These are phyloP conservation scores for Ectemnius cavifrons DNA, from an alignment of 2,888 invertebrate genomes.

Conservation along the genomic window DNA sequence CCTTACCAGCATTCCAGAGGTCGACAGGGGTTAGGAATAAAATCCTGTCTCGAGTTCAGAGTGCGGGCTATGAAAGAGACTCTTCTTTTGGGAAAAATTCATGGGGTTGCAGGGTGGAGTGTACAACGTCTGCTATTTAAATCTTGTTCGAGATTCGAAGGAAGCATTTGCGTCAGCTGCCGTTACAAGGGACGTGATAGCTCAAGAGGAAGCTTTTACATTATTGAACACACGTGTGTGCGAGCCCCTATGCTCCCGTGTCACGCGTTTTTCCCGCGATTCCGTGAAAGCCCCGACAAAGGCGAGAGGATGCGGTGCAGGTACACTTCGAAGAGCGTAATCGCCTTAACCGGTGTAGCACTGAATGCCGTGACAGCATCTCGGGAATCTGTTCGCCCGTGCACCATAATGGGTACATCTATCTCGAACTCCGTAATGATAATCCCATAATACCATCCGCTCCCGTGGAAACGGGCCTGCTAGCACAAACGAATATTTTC, in stretches of 20 bases:
- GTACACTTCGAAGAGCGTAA: conserved; percentile 51
- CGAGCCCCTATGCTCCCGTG: background rate
- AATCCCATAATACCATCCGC: conserved; percentile 62
- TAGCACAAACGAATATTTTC: conserved; percentile 55
- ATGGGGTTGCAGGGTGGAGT: background rate
- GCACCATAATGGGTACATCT: conserved; percentile 47
- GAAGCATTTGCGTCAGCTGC: background rate
- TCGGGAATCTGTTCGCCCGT: conserved; percentile 22
- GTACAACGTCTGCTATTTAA: background rate
- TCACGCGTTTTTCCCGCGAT: conserved; percentile 26
- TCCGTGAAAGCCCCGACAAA: conserved; percentile 44
- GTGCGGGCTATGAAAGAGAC: too few relatives aligned
- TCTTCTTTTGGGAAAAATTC: background rate
- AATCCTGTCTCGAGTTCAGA: too few relatives aligned
- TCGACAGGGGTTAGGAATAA: conserved; percentile 2
- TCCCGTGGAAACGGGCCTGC: conserved; percentile 45
- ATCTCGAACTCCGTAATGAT: conserved; percentile 59
- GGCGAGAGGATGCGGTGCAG: conserved; percentile 35
- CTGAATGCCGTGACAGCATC: conserved; percentile 44
- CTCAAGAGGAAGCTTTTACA: background rate
- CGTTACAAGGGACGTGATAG: background rate
- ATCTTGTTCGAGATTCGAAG: background rate
- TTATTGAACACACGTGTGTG: conserved; percentile 11
- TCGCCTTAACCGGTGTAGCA: conserved; percentile 57
- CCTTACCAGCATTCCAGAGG: conserved; percentile 14